phyloP scores from a whole-genome alignment of 2,113 vertebrate species.

The Oxyruncus cristatus region DNA sequence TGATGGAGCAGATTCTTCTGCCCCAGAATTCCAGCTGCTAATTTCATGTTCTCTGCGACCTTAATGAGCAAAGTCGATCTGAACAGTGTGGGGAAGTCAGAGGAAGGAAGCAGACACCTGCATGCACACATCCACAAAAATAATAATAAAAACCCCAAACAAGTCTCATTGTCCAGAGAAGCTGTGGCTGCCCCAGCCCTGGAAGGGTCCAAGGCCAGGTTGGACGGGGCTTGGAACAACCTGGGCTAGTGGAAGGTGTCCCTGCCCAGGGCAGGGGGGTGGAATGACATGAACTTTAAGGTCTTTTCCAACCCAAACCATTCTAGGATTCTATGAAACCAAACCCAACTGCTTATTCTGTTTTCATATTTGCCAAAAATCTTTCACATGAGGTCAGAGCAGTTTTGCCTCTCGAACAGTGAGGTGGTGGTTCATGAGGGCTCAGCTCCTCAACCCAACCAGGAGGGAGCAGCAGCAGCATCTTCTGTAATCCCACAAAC shows the following conservation, averaged over 20 bases:
- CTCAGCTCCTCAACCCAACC: neutral
- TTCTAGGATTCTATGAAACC: neutral
- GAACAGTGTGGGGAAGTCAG: neutral
- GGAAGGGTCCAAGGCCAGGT: neutral
- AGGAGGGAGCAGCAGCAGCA: neutral
- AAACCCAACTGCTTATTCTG: neutral
- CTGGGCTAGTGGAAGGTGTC: neutral
- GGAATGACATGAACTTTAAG: neutral
- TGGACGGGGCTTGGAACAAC: neutral
- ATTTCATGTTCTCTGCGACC: neutral
- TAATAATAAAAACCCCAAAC: neutral
- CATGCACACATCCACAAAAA: neutral
- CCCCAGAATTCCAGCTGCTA: neutral
- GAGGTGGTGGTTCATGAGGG: neutral
- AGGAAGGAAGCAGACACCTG: neutral
- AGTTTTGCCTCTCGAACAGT: neutral
- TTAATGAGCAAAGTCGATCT: neutral
- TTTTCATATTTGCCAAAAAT: neutral
- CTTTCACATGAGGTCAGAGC: neutral
- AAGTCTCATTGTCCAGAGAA: neutral
- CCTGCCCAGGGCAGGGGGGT: neutral
- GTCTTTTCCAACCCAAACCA: neutral
- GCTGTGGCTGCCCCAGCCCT: neutral
- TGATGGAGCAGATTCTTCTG: neutral
- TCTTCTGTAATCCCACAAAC: rapidly evolving